Conservation (phyloP, 1,140 invertebrate genomes). For the Aleiodes sp. region DNA sequence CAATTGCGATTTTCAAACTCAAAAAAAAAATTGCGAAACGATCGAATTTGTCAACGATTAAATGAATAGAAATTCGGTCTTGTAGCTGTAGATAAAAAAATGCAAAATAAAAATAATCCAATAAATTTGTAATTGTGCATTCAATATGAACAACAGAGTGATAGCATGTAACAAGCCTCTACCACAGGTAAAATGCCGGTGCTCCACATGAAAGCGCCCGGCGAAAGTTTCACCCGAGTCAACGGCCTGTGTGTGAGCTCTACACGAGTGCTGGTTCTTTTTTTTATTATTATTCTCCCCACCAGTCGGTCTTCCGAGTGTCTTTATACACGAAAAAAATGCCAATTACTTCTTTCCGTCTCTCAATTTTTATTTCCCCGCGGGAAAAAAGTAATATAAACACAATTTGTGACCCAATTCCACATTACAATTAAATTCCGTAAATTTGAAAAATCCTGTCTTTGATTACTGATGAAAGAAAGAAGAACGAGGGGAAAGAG, state of each 20-base stretch:
- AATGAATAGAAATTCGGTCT: too few relatives aligned
- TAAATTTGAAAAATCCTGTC: too few relatives aligned
- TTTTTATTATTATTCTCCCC: conserved; percentile 24
- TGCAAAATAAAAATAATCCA: too few relatives aligned
- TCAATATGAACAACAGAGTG: neutral
- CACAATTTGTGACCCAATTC: neutral
- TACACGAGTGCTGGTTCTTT: neutral
- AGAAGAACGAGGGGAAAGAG: too few relatives aligned
- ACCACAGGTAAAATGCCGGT: conserved; percentile 31
- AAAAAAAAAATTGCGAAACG: too few relatives aligned
- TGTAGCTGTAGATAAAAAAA: too few relatives aligned
- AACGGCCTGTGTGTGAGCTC: conserved; percentile 44
- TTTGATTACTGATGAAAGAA: too few relatives aligned
- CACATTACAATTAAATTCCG: neutral
- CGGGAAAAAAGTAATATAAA: neutral
- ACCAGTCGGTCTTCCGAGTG: neutral
- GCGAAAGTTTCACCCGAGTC: conserved; percentile 52
- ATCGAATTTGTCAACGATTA: too few relatives aligned
- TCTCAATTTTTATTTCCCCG: neutral
- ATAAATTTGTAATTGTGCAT: too few relatives aligned
- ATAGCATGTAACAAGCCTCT: neutral
- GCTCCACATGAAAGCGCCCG: conserved; percentile 50
- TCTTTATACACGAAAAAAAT: neutral
- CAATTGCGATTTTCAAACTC: too few relatives aligned
- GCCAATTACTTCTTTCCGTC: neutral